Conservation (phyloP, 2,888 invertebrate genomes). For the Trisateles emortualis region DNA sequence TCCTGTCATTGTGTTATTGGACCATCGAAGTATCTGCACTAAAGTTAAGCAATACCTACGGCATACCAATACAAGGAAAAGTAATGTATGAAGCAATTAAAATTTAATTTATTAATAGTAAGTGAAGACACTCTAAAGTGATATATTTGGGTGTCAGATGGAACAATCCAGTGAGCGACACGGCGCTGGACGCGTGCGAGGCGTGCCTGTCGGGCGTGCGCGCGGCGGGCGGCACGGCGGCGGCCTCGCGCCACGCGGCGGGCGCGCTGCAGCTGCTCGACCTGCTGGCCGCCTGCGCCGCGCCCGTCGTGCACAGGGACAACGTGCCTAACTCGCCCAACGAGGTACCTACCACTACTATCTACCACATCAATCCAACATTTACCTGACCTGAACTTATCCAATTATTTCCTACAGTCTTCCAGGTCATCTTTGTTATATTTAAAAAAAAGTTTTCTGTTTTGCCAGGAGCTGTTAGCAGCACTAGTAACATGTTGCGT, state of each 20-base stretch:
- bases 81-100: too few relatives aligned
- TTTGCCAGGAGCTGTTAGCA: slow-evolving; percentile 89
- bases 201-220: slow-evolving; percentile 73
- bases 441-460: neutral
- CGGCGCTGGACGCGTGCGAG: slow-evolving; percentile 79
- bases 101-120: too few relatives aligned
- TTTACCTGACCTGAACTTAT: neutral
- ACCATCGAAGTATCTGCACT: too few relatives aligned
- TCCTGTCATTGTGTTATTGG: too few relatives aligned
- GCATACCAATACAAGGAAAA: too few relatives aligned
- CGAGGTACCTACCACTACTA: slow-evolving; percentile 60
- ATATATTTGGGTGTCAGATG: slow-evolving; percentile 56
- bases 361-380: too few relatives aligned
- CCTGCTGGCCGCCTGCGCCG: slow-evolving; percentile 69
- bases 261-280: slow-evolving; percentile 68
- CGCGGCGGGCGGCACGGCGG: slow-evolving; percentile 68
- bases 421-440: too few relatives aligned
- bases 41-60: too few relatives aligned
- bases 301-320: slow-evolving; percentile 70
- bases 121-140: too few relatives aligned
- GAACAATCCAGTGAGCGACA: slow-evolving; percentile 72
- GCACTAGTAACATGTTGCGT: slow-evolving; percentile 90
- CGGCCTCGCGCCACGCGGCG: slow-evolving; percentile 59
- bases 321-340: slow-evolving; percentile 78
- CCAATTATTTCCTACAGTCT: neutral